phyloP scores from a whole-genome alignment of 2,113 vertebrate genomes.

The Menura novaehollandiae region DNA sequence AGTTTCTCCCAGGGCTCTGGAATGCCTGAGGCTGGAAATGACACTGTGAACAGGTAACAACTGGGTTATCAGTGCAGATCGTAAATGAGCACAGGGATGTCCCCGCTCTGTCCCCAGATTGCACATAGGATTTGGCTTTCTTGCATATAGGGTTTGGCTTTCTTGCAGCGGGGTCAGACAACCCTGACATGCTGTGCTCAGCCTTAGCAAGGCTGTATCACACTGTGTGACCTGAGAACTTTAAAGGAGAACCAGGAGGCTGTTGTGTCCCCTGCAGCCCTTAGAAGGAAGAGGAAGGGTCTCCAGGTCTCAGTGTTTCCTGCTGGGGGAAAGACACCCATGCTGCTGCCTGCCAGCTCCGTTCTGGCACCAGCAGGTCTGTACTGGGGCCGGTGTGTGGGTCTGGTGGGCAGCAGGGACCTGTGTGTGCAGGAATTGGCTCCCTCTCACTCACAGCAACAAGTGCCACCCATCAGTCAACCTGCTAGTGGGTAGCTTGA shows the following conservation, averaged over 20 bases:
- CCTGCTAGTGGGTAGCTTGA: background rate
- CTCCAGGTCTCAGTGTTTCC: background rate
- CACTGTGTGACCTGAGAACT: rapidly evolving
- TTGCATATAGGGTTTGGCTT: background rate
- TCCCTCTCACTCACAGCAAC: background rate
- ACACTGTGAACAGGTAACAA: rapidly evolving
- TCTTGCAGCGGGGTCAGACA: background rate
- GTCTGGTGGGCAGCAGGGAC: background rate
- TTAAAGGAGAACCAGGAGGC: background rate
- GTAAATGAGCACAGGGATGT: background rate
- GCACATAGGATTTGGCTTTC: background rate
- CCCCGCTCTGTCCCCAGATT: background rate
- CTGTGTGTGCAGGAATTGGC: background rate
- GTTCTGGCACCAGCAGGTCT: rapidly evolving
- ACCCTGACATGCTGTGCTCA: background rate
- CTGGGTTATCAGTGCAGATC: background rate
- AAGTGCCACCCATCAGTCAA: background rate
- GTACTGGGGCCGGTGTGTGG: background rate
- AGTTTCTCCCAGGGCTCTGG: background rate
- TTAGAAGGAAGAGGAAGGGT: background rate
- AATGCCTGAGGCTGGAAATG: background rate
- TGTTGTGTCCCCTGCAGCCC: background rate
- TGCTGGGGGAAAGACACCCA: background rate
- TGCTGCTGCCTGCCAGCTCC: background rate
- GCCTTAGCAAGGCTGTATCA: background rate